These are phyloP conservation scores for Sebastes steindachneri DNA, from an alignment of 2,797 vertebrate genomes.

Conservation along the genomic window DNA sequence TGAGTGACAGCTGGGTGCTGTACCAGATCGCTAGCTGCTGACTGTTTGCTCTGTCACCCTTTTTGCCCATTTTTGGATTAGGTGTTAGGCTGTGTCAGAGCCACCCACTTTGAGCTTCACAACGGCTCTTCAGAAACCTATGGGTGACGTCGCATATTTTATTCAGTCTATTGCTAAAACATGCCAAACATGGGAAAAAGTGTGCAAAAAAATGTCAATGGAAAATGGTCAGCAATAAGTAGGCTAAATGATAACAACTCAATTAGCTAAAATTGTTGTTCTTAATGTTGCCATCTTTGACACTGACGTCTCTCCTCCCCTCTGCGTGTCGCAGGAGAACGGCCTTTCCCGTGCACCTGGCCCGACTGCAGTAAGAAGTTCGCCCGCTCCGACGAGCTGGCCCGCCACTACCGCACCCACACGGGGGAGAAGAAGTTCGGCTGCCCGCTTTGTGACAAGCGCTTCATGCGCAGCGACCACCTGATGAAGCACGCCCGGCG, in stretches of 20 bases:
- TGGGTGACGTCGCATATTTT: too few relatives aligned
- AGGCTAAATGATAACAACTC: neutral
- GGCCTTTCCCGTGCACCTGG: slow-evolving; percentile 97
- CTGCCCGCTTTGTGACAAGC: slow-evolving; percentile 96
- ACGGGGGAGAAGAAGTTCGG: slow-evolving; percentile 98
- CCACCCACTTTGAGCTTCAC: too few relatives aligned
- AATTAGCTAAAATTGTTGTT: neutral
- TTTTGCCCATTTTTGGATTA: too few relatives aligned
- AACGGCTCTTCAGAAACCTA: too few relatives aligned
- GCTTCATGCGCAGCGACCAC: slow-evolving; percentile 99
- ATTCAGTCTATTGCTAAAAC: neutral
- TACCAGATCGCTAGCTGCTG: too few relatives aligned
- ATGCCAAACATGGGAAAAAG: neutral
- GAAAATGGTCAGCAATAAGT: neutral
- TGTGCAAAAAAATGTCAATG: neutral
- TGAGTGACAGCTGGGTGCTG: too few relatives aligned
- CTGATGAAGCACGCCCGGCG: slow-evolving; percentile 97
- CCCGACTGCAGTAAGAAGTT: slow-evolving; percentile 98
- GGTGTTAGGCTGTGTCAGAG: too few relatives aligned
- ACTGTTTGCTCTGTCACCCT: too few relatives aligned
- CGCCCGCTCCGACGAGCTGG: slow-evolving; percentile 96
- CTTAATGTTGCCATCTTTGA: neutral
- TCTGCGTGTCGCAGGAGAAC: slow-evolving; percentile 85
- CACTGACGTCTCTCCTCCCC: neutral
- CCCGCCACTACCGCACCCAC: slow-evolving; percentile 97